Evolutionary conservation across 2,888 invertebrate genomes (phyloP).

Genomic region (Agrotis segetum): DNA sequence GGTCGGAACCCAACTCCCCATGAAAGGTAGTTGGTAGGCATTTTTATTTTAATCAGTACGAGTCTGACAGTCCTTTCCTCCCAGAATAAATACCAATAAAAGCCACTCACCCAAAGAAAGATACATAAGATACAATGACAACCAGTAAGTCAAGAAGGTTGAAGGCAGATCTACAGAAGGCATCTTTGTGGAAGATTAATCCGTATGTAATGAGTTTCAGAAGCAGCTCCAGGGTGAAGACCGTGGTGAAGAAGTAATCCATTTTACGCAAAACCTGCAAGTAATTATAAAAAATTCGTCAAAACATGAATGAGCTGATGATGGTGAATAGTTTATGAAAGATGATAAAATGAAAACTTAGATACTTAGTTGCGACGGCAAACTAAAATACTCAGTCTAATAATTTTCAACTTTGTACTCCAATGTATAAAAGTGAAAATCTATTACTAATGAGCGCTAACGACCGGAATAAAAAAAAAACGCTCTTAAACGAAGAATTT

Average conservation of each 20-base stretch:
- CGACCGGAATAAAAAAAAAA: no score
- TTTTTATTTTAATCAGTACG: no score
- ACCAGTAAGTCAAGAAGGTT: constrained; percentile 99
- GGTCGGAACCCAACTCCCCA: no score
- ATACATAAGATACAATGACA: constrained; percentile 98
- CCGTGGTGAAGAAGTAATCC: constrained; percentile 99
- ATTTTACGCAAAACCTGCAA: constrained; percentile 97
- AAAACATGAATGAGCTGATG: background rate
- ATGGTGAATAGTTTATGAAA: background rate
- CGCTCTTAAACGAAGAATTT: no score
- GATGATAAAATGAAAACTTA: background rate
- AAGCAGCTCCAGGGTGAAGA: constrained; percentile 98
- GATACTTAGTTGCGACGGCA: no score
- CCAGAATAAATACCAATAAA: constrained; percentile 1
- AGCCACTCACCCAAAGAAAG: constrained; percentile 93
- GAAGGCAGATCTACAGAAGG: constrained; percentile 99
- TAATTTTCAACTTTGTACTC: no score
- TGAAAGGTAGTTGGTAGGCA: no score
- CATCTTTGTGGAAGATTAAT: constrained; percentile 98
- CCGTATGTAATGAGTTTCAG: constrained; percentile 99
- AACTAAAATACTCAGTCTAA: no score
- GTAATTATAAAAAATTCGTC: background rate
- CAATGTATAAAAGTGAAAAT: no score
- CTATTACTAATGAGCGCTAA: no score
- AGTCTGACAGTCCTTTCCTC: no score